Evolutionary conservation across 2,797 vertebrate species (phyloP).

Genomic region (Lepidocolaptes lacrymiger): DNA sequence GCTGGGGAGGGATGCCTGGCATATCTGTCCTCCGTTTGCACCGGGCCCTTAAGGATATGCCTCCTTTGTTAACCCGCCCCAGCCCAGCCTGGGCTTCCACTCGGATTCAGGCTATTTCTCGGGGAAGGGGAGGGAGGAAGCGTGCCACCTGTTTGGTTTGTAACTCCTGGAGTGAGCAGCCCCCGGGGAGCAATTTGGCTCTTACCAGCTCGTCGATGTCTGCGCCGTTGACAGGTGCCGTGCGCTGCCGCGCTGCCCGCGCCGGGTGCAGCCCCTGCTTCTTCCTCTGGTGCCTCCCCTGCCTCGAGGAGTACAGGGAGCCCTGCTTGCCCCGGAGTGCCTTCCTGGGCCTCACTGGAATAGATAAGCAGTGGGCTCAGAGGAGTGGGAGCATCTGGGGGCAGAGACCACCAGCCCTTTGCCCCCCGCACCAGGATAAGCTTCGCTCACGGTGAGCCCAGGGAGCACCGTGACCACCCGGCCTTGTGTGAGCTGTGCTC

Average conservation of each 20-base stretch:
- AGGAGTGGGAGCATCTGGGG: not conserved
- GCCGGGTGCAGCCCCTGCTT: conserved; percentile 76
- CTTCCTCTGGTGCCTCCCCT: conserved; percentile 85
- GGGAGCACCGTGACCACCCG: fast-evolving
- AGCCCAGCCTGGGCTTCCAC: not conserved
- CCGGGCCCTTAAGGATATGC: conserved; percentile 1
- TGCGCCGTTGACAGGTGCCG: conserved; percentile 78
- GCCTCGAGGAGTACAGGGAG: conserved; percentile 65
- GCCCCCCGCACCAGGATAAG: not conserved
- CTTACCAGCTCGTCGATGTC: conserved; percentile 96
- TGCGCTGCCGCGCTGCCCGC: conserved; percentile 71
- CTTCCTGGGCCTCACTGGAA: conserved; percentile 91
- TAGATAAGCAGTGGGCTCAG: not conserved
- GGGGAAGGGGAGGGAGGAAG: not conserved
- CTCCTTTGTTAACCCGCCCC: conserved; percentile 23
- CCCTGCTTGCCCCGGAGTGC: conserved; percentile 80
- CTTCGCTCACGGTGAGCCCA: not conserved
- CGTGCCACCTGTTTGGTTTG: conserved; percentile 52
- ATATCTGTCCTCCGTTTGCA: conserved; percentile 29
- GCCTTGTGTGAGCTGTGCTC: not conserved
- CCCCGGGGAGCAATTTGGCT: not conserved
- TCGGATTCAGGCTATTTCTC: not conserved
- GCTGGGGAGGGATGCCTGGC: conserved; percentile 61
- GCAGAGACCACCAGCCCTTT: not conserved
- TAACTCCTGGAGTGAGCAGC: not conserved